These are phyloP conservation scores for Microcebus ravelobensis DNA, from an alignment of 2,113 vertebrate genomes.

Conservation along the genomic window DNA sequence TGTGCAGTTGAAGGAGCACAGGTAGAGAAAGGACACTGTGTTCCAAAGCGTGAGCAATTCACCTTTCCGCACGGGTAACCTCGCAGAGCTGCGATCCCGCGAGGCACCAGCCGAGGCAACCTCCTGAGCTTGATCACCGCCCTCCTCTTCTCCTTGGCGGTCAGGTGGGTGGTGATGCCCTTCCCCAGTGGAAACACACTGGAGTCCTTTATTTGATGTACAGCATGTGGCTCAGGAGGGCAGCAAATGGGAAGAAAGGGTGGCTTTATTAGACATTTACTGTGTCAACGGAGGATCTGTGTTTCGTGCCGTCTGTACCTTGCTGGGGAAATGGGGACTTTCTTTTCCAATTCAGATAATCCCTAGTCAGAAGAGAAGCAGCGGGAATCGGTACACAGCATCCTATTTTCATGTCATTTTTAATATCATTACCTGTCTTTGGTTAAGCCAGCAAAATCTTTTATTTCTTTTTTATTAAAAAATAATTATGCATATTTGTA, in stretches of 20 bases:
- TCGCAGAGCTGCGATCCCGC: background rate
- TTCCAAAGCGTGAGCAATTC: background rate
- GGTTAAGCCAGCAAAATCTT: constrained; percentile 30
- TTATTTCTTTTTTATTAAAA: constrained; percentile 57
- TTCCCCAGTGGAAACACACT: background rate
- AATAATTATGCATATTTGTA: constrained; percentile 46
- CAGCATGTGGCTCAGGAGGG: constrained; percentile 24
- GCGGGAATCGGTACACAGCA: background rate
- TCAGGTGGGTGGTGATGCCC: background rate
- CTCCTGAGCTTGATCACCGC: background rate
- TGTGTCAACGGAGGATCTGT: background rate
- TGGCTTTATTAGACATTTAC: background rate
- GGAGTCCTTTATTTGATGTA: constrained; percentile 52
- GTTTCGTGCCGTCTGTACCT: background rate
- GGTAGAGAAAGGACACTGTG: background rate
- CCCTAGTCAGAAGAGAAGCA: background rate
- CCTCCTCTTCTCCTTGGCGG: constrained; percentile 37
- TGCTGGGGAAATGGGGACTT: background rate
- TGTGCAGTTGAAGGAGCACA: constrained; percentile 25
- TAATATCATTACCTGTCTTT: constrained; percentile 12
- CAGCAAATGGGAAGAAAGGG: background rate
- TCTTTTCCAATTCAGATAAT: background rate
- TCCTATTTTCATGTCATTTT: constrained; percentile 1
- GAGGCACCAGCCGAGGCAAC: background rate
- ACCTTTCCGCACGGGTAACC: background rate